Evolutionary conservation across 2,113 vertebrate genomes (phyloP), one percentile per base, ranked within the genome.

Genomic region (Corythaeola cristata): DNA sequence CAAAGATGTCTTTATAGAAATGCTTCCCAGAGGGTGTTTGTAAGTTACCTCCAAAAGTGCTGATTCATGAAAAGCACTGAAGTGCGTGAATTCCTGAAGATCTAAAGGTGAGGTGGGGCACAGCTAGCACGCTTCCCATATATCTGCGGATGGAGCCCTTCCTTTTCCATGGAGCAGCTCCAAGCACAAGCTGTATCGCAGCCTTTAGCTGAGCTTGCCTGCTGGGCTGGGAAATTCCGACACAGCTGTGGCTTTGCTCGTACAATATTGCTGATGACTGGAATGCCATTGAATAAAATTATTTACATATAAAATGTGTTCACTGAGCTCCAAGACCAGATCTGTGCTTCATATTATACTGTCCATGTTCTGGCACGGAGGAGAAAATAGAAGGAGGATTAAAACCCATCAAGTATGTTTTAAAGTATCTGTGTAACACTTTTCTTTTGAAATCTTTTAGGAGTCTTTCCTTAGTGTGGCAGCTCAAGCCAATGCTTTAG

Each of bases 391-490:
- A 53, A 86, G 30, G 37, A 82, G 8, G 78, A 47, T 62, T 44
- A 53, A 81, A 94, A 90, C 55, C 18, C 35, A 28, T 41, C 39
- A 56, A 91, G 5, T 56, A n/a, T 89, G 62, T 87, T 92, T 96
- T 81, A n/a, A 95, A 60, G 88, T 88, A 91, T 39, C 76, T 78
- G 5, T 82, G 3, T 79, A 86, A 81, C 35, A 88, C 59, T 95
- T 96, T 73, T 72, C 56, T 68, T 93, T 89, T 80, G 59, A 97
- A 96, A 82, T 78, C 66, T 89, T 96, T 95, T 80, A 67, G 64
- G 72, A 84, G 67, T 85, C 45, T 90, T 87, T 93, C 92, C 80
- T 53, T 90, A 81, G 90, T 86, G n/a, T 94, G 82, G 89, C 80
- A 97, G 87, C 62, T 88, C 27, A 39, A 81, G 77, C 64, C 58